Conservation (phyloP, 2,888 invertebrate species). For the Lysandra bellargus region DNA sequence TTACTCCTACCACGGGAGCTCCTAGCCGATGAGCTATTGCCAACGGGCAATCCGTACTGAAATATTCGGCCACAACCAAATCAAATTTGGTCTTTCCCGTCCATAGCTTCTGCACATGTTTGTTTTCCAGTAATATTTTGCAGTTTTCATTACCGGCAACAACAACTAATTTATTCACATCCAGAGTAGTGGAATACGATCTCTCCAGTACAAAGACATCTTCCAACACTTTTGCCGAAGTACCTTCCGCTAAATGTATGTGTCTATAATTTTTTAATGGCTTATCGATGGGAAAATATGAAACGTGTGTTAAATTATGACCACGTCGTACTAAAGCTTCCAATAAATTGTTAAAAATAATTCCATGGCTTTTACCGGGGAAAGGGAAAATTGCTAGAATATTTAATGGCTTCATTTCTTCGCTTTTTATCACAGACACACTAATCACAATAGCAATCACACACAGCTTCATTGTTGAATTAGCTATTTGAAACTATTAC, state of each 20-base stretch:
- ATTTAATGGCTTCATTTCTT: conserved; percentile 52
- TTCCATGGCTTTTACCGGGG: conserved; percentile 85
- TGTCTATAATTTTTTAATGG: conserved; percentile 79
- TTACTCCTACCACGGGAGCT: conserved; percentile 80
- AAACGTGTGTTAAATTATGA: conserved; percentile 84
- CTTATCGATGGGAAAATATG: conserved; percentile 78
- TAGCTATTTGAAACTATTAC: background rate
- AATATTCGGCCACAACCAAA: conserved; percentile 84
- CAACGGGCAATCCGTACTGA: conserved; percentile 86
- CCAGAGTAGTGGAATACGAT: background rate
- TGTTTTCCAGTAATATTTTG: conserved; percentile 53
- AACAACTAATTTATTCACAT: background rate
- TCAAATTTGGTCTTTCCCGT: conserved; percentile 79
- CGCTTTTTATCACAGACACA: background rate
- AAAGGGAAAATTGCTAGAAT: conserved; percentile 84
- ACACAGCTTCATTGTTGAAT: background rate
- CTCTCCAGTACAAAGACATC: background rate
- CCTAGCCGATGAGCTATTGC: conserved; percentile 83
- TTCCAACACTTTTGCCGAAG: background rate
- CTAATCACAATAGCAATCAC: background rate
- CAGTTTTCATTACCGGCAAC: conserved; percentile 4
- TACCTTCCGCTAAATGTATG: conserved; percentile 65
- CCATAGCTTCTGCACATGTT: conserved; percentile 60
- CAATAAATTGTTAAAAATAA: conserved; percentile 81
- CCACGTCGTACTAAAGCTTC: conserved; percentile 81